A percentile compares a stretch with the other conserved stretches of the same genome.
These are phyloP conservation scores for Tetranychus truncatus DNA, from an alignment of 2,888 invertebrate genomes.

Conservation along the genomic window DNA sequence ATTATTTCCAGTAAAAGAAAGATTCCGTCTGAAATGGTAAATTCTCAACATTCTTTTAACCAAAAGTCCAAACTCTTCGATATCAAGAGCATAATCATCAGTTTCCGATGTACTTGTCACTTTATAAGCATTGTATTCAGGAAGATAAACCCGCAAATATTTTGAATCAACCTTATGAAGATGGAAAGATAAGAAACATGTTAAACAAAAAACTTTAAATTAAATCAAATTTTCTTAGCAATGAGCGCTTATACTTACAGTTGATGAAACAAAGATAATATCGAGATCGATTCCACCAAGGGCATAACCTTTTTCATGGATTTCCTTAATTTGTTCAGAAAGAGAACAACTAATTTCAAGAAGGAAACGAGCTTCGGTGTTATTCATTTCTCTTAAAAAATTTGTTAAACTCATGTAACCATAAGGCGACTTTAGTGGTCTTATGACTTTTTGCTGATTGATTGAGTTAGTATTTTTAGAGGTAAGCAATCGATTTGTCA, in stretches of 20 bases:
- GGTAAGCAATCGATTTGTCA: slow-evolving; percentile 12
- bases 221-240: background rate
- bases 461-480: background rate
- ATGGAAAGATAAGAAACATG: background rate
- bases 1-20: background rate
- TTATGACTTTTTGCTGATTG: background rate
- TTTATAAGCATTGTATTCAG: slow-evolving; percentile 28
- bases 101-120: slow-evolving; percentile 24
- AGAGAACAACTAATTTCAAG: slow-evolving; percentile 27
- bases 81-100: slow-evolving; percentile 28
- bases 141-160: slow-evolving; percentile 27
- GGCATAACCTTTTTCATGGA: slow-evolving; percentile 28
- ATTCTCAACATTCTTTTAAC: slow-evolving; percentile 29
- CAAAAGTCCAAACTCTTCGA: slow-evolving; percentile 29
- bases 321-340: slow-evolving; percentile 26
- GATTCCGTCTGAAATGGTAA: slow-evolving; percentile 24
- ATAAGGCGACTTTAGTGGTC: slow-evolving; percentile 25
- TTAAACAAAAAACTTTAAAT: background rate
- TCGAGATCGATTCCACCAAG: slow-evolving; percentile 28
- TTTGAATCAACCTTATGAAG: slow-evolving; percentile 21
- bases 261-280: slow-evolving; percentile 28
- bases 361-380: slow-evolving; percentile 26
- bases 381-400: slow-evolving; percentile 26
- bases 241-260: slow-evolving; percentile 18
- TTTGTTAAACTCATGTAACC: slow-evolving; percentile 27